Evolutionary conservation across 2,797 vertebrate species (phyloP).

Genomic region (Dromococcyx pavoninus): DNA sequence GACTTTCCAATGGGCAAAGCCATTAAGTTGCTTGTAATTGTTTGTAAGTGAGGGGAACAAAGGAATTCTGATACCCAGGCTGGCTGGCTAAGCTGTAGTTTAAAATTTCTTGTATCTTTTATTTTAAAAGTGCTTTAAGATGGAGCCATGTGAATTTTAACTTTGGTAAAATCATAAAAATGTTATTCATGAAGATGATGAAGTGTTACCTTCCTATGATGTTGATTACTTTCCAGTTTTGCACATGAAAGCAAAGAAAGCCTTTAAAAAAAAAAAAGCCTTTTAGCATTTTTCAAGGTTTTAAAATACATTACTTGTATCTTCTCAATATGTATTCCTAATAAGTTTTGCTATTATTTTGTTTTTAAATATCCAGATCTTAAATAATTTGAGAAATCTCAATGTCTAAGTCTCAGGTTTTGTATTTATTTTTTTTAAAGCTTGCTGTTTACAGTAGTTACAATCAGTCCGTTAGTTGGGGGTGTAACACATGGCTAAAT

Average conservation of each 20-base stretch:
- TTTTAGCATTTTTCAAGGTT: neutral
- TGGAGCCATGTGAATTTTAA: neutral
- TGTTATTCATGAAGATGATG: neutral
- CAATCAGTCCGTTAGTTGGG: neutral
- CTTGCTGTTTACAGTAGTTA: neutral
- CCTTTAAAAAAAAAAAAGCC: neutral
- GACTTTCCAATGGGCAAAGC: neutral
- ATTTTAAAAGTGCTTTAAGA: neutral
- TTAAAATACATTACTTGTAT: neutral
- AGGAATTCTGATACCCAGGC: neutral
- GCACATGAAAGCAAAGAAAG: neutral
- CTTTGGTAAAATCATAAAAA: neutral
- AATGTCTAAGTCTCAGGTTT: neutral
- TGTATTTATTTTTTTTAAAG: neutral
- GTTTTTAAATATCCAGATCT: neutral
- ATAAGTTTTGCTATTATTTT: neutral
- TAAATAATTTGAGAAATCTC: neutral
- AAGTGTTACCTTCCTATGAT: neutral
- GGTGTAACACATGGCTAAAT: neutral
- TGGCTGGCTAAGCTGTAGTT: neutral
- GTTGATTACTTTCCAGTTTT: neutral
- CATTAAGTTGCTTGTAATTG: neutral
- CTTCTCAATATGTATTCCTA: neutral
- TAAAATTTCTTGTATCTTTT: neutral
- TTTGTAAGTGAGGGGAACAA: neutral